Base-by-base conservation (phyloP, 2,113 vertebrate species). In the Myiagra hebetior region DNA sequence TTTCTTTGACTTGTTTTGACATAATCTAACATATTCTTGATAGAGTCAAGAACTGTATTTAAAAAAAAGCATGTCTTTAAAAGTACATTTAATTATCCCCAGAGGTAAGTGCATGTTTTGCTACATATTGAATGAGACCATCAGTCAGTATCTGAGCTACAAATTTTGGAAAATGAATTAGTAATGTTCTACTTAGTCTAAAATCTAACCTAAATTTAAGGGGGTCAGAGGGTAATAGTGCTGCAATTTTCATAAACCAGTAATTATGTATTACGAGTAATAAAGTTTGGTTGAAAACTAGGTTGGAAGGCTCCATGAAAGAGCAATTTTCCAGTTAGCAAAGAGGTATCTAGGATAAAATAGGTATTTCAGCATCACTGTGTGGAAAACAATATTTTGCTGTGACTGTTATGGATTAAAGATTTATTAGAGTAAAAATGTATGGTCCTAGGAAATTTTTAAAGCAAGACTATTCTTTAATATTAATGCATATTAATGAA, bases 181-280 rank as follows among this genome's bases (percentile, higher is more conserved):
- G 1, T 19, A 41, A 59, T 33, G 2, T 35, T 57, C 3, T 72
- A 20, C 9, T 79, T 44, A 23, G 19, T 57, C 19, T 70, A 57
- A 79, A 55, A 70, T 65, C 3, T 44, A 69, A 33, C 6, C 8
- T 55, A 26, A 44, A 13, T 67, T 70, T 35, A 33, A 62, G 7
- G 2, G 3, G 3, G 0, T 0, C 1, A 2, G 5, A 8, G 13
- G 7, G 0, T 50, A 82, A 69, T 31, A 55, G 1, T 3, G 1
- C 7, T 64, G 16, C 6, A 50, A 7, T n/a, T 72, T 80, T 73
- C 6, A 64, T 62, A 79, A 81, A 63, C 3, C 5, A 35, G 3
- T 68, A 62, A 42, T 46, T 37, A 10, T n/a, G 5, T 55, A 19
- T 37, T 68, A 6, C 0, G 3, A 70, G 19, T 47, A 65, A 57